Evolutionary conservation across 2,113 vertebrate species (phyloP), one percentile per base, ranked within the genome.

Genomic region (Apteryx owenii): DNA sequence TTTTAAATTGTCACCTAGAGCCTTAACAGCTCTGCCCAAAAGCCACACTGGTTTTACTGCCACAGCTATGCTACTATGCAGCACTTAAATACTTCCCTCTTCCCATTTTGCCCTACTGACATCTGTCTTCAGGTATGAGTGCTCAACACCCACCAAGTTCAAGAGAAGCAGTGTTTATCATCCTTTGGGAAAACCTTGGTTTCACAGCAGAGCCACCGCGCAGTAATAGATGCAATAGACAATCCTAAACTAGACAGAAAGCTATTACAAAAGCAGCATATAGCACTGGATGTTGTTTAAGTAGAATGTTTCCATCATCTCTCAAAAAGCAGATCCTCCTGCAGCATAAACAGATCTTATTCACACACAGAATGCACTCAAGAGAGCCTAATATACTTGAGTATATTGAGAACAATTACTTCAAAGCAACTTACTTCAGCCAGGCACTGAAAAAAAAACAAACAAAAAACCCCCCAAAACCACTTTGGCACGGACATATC

Each of bases 171-270:
- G 36, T 2, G 28, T 81, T 92, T 64, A 81, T 61, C 51, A 79
- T 61, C 92, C 93, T 84, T 40, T 72, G 80, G 86, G 86, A 85
- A 71, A 84, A 12, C 25, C 60, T 75, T n/a, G n/a, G 33, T 62
- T 66, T 73, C 89, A 29, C 29, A 85, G 79, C 28, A 88, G 78
- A 95, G 80, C 54, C 82, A 78, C 54, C 85, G 54, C 78, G 58
- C 68, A 33, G 79, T 71, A 88, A 85, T 15, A 62, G 83, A 90
- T 68, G 85, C 87, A 79, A 93, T 1, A 95, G 81, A 95, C 73
- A 93, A 94, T 38, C 71, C 79, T 71, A 73, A 95, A 91, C 78
- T 62, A 96, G 93, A 89, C 87, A 95, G 84, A 76, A 85, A 93
- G 61, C 65, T 80, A 88, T 89, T 89, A 82, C 68, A 71, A 54